Conservation (phyloP, 2,797 vertebrate genomes). For the Sylvia borin region DNA sequence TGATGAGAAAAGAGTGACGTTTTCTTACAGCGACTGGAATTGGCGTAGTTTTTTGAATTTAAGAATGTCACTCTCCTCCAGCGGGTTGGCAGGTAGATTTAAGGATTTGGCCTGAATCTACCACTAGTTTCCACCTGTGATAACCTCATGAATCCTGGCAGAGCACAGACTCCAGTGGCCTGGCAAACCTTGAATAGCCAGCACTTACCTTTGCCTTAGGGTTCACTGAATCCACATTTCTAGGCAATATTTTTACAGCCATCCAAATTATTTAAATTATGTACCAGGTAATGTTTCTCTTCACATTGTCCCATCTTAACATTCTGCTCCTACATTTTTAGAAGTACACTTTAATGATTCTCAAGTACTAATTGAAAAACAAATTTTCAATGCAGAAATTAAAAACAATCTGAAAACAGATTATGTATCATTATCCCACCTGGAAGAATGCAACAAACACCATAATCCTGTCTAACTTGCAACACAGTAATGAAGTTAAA, state of each 20-base stretch:
- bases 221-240: not conserved
- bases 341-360: not conserved
- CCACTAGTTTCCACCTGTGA: not conserved
- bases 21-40: not conserved
- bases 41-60: not conserved
- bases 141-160: not conserved
- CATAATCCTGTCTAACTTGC: not conserved
- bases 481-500: not conserved
- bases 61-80: not conserved
- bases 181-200: not conserved
- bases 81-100: not conserved
- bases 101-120: not conserved
- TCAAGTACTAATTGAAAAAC: constrained; percentile 20
- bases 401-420: constrained; percentile 37
- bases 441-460: constrained; percentile 4
- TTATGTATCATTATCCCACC: constrained; percentile 7
- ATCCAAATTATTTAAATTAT: not conserved
- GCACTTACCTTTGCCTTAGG: not conserved
- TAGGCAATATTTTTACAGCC: not conserved
- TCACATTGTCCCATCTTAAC: not conserved
- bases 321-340: not conserved
- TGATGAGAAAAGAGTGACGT: not conserved
- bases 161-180: not conserved
- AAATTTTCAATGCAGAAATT: constrained; percentile 20
- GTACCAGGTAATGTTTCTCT: not conserved